Percentiles rank a stretch among this genome's conserved stretches.
Conservation (phyloP, 2,888 invertebrate species). For the Ophion costatus region DNA sequence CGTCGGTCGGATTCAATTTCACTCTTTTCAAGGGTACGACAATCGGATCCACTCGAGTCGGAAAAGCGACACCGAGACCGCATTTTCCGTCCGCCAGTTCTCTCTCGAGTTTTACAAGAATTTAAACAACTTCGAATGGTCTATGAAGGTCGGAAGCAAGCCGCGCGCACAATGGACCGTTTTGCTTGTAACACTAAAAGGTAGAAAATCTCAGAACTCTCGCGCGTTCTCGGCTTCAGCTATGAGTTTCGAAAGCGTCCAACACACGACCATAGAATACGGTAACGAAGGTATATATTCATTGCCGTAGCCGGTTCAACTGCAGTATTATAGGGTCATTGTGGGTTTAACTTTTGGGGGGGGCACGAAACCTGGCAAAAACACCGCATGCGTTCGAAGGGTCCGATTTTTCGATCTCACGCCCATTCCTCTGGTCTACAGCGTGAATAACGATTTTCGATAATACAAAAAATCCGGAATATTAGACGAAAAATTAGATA, state of each 20-base stretch:
- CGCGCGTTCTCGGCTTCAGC: slow-evolving; percentile 23
- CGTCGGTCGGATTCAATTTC: slow-evolving; percentile 80
- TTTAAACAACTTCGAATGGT: slow-evolving; percentile 80
- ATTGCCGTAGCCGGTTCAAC: slow-evolving; percentile 12
- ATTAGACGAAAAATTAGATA: too few relatives aligned
- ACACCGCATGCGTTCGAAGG: slow-evolving; percentile 13
- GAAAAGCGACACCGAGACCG: slow-evolving; percentile 78
- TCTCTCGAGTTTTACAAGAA: slow-evolving; percentile 77
- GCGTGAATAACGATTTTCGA: not conserved
- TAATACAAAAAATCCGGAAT: too few relatives aligned
- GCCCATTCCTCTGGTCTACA: slow-evolving; percentile 10
- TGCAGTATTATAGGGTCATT: slow-evolving; percentile 31
- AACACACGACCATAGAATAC: slow-evolving; percentile 25
- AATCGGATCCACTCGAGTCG: slow-evolving; percentile 81
- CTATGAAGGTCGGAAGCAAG: slow-evolving; percentile 37
- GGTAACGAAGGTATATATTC: slow-evolving; percentile 54
- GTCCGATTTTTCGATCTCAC: slow-evolving; percentile 24
- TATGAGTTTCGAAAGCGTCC: not conserved
- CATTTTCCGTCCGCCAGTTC: slow-evolving; percentile 62
- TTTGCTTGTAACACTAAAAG: slow-evolving; percentile 20
- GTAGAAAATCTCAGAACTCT: slow-evolving; percentile 58
- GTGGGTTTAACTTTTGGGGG: slow-evolving; percentile 36
- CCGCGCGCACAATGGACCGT: slow-evolving; percentile 54
- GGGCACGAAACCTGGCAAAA: slow-evolving; percentile 33
- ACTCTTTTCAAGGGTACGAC: slow-evolving; percentile 81